These are phyloP conservation scores for Gobius niger DNA, from an alignment of 2,113 vertebrate genomes.

Conservation along the genomic window DNA sequence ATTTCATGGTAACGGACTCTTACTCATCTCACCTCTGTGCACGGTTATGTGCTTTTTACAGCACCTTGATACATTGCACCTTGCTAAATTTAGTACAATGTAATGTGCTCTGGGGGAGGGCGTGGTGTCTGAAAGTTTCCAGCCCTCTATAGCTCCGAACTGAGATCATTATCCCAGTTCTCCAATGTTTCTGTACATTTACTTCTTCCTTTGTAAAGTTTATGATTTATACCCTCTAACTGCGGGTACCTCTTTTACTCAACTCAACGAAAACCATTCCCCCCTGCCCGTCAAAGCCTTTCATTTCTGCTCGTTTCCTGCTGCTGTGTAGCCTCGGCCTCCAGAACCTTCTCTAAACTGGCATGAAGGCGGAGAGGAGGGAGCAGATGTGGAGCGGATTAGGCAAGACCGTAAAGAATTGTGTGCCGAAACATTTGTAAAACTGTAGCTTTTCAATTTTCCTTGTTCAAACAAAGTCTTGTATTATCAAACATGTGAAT, in stretches of 20 bases:
- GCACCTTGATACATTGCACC: too few species aligned
- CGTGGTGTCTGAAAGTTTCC: constrained; percentile 7
- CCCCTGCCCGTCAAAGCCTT: constrained; percentile 42
- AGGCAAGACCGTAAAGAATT: constrained; percentile 59
- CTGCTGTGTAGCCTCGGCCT: constrained; percentile 46
- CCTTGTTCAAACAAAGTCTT: too few species aligned
- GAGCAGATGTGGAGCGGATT: constrained; percentile 73
- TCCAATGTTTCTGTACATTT: constrained; percentile 20
- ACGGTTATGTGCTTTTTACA: too few species aligned
- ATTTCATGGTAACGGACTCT: too few species aligned
- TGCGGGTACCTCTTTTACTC: constrained; percentile 32
- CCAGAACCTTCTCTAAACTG: constrained; percentile 32
- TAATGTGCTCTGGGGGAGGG: too few species aligned
- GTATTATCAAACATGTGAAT: too few species aligned
- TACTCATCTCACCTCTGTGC: too few species aligned
- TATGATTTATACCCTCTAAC: constrained; percentile 39
- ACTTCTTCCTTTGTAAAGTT: constrained; percentile 12
- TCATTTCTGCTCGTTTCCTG: constrained; percentile 59
- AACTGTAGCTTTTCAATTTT: neutral
- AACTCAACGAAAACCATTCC: constrained; percentile 43
- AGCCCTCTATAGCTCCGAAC: constrained; percentile 25
- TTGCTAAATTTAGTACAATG: too few species aligned
- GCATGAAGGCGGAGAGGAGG: constrained; percentile 47
- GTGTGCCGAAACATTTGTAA: constrained; percentile 34
- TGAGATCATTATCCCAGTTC: constrained; percentile 24